These are phyloP conservation scores for Beroe forskalii DNA, from an alignment of 37 sponge, comb jelly and placozoan species.

Conservation along the genomic window DNA sequence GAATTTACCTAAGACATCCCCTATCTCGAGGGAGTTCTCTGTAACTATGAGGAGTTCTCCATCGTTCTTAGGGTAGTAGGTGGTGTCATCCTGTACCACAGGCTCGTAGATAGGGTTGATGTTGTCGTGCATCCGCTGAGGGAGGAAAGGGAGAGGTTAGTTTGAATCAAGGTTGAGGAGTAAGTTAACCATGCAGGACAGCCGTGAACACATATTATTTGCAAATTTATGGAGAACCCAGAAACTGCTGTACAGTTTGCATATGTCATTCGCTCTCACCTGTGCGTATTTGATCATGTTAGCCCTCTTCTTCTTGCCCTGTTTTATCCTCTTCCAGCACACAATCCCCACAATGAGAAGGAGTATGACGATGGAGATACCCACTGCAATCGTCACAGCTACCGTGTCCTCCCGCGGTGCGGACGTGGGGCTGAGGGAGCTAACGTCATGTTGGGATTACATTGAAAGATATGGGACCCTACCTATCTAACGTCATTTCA, in stretches of 20 bases:
- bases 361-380: neutral
- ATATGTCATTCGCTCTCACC: too few relatives aligned
- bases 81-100: slow-evolving; percentile 20
- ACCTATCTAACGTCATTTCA: too few relatives aligned
- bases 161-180: too few relatives aligned
- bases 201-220: too few relatives aligned
- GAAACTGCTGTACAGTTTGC: too few relatives aligned
- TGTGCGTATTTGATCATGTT: slow-evolving; percentile 19
- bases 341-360: neutral
- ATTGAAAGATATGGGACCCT: too few relatives aligned
- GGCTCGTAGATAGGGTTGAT: slow-evolving; percentile 53
- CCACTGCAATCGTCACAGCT: neutral
- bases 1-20: slow-evolving; percentile 32
- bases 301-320: neutral
- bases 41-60: slow-evolving; percentile 13
- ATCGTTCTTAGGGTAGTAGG: slow-evolving; percentile 1
- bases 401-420: neutral
- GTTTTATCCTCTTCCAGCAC: neutral
- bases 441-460: too few relatives aligned
- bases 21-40: neutral
- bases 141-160: too few relatives aligned
- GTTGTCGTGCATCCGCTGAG: slow-evolving; percentile 46
- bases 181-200: too few relatives aligned
- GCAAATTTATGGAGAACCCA: too few relatives aligned
- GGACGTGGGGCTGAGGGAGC: neutral